Conservation (phyloP, 2,797 vertebrate species). For the Sebastes nivosus region DNA sequence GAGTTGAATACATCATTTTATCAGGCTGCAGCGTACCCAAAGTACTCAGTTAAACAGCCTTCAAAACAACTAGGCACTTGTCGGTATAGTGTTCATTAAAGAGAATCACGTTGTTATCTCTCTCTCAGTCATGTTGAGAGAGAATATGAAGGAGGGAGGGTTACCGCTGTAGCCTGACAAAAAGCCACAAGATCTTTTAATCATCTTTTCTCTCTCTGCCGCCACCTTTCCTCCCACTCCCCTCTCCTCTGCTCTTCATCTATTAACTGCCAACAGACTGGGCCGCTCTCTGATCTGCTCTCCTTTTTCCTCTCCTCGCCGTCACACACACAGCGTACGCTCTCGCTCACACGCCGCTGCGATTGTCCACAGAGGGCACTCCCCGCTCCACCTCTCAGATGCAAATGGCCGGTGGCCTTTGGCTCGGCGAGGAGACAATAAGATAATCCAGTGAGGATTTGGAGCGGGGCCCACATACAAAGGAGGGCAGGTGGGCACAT, state of each 20-base stretch:
- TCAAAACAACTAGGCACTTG: conserved; percentile 30
- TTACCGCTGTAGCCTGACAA: conserved; percentile 33
- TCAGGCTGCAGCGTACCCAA: not conserved
- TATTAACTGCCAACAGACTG: conserved; percentile 53
- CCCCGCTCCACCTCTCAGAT: conserved; percentile 51
- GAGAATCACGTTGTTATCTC: conserved; percentile 23
- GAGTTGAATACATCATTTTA: conserved; percentile 10
- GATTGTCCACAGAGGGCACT: conserved; percentile 34
- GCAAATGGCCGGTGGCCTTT: conserved; percentile 61
- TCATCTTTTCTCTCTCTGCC: conserved; percentile 45
- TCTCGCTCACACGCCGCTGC: not conserved
- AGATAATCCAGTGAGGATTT: conserved; percentile 56
- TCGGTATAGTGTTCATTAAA: conserved; percentile 38
- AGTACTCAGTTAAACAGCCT: conserved; percentile 16
- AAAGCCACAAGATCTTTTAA: conserved; percentile 57
- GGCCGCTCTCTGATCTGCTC: conserved; percentile 47
- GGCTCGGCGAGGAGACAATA: conserved; percentile 48
- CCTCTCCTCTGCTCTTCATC: conserved; percentile 46
- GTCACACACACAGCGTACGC: conserved; percentile 1
- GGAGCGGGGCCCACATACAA: conserved; percentile 47
- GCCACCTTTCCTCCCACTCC: conserved; percentile 51
- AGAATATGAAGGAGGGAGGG: conserved; percentile 15
- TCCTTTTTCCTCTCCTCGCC: not conserved
- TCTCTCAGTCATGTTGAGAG: conserved; percentile 39
- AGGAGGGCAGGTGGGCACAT: conserved; percentile 60